Percentiles rank a stretch among this genome's conserved stretches.
Evolutionary conservation across 2,797 vertebrate genomes (phyloP).

Genomic region (Aeoliscus strigatus): DNA sequence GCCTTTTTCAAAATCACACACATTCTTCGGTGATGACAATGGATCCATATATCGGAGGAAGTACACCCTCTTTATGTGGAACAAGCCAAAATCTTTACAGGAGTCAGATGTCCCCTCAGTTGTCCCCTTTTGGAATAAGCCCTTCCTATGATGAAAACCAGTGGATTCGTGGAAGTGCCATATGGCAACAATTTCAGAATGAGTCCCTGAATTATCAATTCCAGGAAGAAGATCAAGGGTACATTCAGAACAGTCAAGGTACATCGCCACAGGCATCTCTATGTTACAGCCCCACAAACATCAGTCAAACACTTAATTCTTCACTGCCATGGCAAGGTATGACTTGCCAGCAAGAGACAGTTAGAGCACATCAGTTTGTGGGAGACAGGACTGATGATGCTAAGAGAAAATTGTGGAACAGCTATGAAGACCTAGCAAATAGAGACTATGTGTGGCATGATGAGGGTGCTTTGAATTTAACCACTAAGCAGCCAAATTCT

Average conservation of each 20-base stretch:
- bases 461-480: slow-evolving; percentile 81
- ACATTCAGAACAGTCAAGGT: slow-evolving; percentile 37
- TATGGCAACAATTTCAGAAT: slow-evolving; percentile 73
- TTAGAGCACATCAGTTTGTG: slow-evolving; percentile 32
- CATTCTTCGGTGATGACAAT: slow-evolving; percentile 35
- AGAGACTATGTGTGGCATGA: slow-evolving; percentile 62
- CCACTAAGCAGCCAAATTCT: slow-evolving; percentile 78
- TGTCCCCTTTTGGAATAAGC: slow-evolving; percentile 50
- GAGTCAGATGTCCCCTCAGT: slow-evolving; percentile 42
- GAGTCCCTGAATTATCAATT: slow-evolving; percentile 56
- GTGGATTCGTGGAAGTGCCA: slow-evolving; percentile 71
- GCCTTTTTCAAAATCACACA: slow-evolving; percentile 32
- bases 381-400: slow-evolving; percentile 34
- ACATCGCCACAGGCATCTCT: slow-evolving; percentile 26
- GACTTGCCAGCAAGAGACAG: slow-evolving; percentile 43
- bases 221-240: slow-evolving; percentile 38
- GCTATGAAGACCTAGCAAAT: slow-evolving; percentile 52
- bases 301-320: slow-evolving; percentile 38
- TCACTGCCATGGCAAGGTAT: slow-evolving; percentile 40
- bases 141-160: slow-evolving; percentile 69
- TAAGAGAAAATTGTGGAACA: slow-evolving; percentile 65
- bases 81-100: slow-evolving; percentile 38
- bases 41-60: slow-evolving; percentile 46
- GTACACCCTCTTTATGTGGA: slow-evolving; percentile 50
- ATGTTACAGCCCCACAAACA: slow-evolving; percentile 39